Conservation (phyloP, 2,797 vertebrate genomes). For the Enteromius treurensis region DNA sequence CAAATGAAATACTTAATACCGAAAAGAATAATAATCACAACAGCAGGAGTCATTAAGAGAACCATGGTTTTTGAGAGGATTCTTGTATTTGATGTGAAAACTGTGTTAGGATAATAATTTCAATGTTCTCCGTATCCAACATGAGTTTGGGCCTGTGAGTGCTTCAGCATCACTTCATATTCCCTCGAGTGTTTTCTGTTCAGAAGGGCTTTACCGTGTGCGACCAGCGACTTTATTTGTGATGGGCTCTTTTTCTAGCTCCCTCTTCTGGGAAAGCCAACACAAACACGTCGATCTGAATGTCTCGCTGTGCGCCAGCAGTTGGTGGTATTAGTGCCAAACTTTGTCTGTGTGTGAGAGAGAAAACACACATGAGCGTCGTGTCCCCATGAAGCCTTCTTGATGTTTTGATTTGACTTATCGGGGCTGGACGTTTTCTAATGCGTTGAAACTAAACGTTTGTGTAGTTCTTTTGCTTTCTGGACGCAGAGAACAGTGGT, state of each 20-base stretch:
- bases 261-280: constrained; percentile 70
- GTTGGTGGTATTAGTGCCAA: constrained; percentile 78
- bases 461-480: constrained; percentile 6
- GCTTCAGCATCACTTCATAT: constrained; percentile 10
- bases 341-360: constrained; percentile 65
- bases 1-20: neutral
- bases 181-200: constrained; percentile 63
- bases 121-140: neutral
- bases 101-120: neutral
- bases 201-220: constrained; percentile 79
- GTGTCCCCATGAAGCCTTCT: constrained; percentile 47
- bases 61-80: no score
- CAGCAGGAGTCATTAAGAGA: neutral
- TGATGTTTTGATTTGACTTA: constrained; percentile 49
- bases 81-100: no score
- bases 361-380: constrained; percentile 62
- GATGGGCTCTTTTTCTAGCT: constrained; percentile 58
- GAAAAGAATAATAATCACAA: neutral
- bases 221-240: constrained; percentile 55
- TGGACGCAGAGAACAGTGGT: neutral
- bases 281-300: constrained; percentile 77
- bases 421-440: constrained; percentile 7
- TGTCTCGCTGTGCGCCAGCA: constrained; percentile 72
- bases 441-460: neutral
- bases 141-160: neutral